Base-by-base conservation (phyloP, 2,888 invertebrate species). In the Scelioninae gen. 2 region DNA sequence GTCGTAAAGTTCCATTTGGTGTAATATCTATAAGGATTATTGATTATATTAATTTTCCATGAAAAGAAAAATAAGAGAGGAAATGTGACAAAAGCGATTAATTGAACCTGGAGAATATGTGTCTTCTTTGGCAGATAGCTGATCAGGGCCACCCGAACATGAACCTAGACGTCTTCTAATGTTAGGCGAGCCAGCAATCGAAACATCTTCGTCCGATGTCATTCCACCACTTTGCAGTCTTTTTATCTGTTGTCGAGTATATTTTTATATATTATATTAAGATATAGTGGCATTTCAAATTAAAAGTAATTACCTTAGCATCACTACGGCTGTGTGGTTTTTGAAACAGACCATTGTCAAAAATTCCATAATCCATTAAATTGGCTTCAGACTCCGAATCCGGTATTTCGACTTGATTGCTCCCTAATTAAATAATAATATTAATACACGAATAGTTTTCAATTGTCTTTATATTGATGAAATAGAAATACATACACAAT, bases 1-100 rank as follows among this genome's bases (percentile, higher is more conserved):
- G 13, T 92, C 96, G 89, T 35, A 96, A 87, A 76, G 95, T 96
- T 28, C 96, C 96, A 76, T 94, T 96, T 10, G 96, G 96, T 2
- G 96, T 96, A 37, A 95, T 92, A 83, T 96, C 96, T 89, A 86
- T 65, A 50, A 71, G 48, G 61, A 41, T 39, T 39, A 33, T 19
- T 37, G 31, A 9, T 6, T 31, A 25, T 25, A 25, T 4, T 25
- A 25, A 6, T 25, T 25, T 3, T 25, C 6, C 25, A 25, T 3
- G 25, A 25, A 3, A 25, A n/a, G n/a, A n/a, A n/a, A n/a, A n/a
- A n/a, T n/a, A n/a, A n/a, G n/a, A n/a, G n/a, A n/a, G n/a, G n/a
- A n/a, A n/a, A n/a, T n/a, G n/a, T n/a, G n/a, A n/a, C n/a, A n/a
- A n/a, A n/a, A n/a, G n/a, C n/a, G n/a, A n/a, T n/a, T 25, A 15